Evolutionary conservation across 2,113 vertebrate genomes (phyloP).

Genomic region (Elaphurus davidianus): DNA sequence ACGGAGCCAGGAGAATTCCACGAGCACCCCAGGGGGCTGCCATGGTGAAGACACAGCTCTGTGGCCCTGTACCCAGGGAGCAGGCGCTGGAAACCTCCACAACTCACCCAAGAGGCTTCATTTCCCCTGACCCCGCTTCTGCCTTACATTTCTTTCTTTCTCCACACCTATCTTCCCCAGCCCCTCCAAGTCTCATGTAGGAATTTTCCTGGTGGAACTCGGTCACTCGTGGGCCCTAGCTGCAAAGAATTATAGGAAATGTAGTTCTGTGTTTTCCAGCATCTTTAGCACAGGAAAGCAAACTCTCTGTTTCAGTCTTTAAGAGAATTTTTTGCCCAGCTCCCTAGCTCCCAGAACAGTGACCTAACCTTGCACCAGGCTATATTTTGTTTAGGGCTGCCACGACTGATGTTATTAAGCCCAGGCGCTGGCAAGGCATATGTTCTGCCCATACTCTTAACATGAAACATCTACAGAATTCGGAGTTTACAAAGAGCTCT

Average conservation of each 20-base stretch:
- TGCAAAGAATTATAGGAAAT: conserved; percentile 21
- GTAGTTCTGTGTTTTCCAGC: not conserved
- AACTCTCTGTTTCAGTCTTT: not conserved
- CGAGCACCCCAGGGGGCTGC: not conserved
- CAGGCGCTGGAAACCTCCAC: not conserved
- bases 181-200: not conserved
- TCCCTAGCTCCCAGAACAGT: not conserved
- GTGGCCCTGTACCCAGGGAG: not conserved
- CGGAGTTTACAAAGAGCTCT: not conserved
- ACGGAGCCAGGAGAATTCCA: not conserved
- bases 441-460: not conserved
- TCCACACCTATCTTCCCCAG: not conserved
- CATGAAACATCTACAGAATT: not conserved
- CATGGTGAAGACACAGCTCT: not conserved
- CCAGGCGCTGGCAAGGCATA: not conserved
- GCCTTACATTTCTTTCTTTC: not conserved
- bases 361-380: not conserved
- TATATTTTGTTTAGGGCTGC: not conserved
- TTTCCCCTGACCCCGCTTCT: not conserved
- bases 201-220: not conserved
- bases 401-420: not conserved
- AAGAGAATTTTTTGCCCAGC: not conserved
- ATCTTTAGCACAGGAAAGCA: not conserved
- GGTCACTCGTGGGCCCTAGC: not conserved
- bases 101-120: not conserved